A percentile compares a stretch with the other conserved stretches of the same genome.
phyloP scores from a whole-genome alignment of 2,113 vertebrate species.

The Corvus cornix region DNA sequence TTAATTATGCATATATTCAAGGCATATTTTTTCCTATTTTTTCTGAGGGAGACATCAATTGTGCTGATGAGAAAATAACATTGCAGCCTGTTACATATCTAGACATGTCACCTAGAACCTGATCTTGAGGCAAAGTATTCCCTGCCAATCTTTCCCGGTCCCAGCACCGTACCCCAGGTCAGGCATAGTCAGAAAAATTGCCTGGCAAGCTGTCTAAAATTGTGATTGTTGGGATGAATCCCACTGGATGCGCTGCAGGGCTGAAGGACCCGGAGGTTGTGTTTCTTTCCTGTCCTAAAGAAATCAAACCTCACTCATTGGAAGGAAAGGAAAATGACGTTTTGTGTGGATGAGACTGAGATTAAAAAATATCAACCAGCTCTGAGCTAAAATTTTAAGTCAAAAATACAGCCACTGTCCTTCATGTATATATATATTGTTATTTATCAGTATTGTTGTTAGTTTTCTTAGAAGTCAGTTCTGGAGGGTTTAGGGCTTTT shows the following conservation, averaged over 20 bases:
- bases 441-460: neutral
- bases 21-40: neutral
- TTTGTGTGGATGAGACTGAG: neutral
- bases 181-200: neutral
- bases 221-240: neutral
- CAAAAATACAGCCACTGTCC: neutral
- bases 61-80: neutral
- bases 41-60: neutral
- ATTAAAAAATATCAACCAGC: neutral
- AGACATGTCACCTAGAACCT: neutral
- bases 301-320: neutral
- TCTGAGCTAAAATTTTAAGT: neutral
- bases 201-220: neutral
- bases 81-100: neutral
- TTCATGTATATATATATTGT: neutral
- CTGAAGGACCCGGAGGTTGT: neutral
- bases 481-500: conserved; percentile 17
- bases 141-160: neutral
- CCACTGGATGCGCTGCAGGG: neutral
- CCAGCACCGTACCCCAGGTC: neutral
- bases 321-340: neutral
- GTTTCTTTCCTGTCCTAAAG: neutral
- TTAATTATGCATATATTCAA: neutral
- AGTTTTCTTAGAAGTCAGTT: conserved; percentile 9
- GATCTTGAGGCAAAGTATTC: neutral